Evolutionary conservation across 2,797 vertebrate species (phyloP).

Genomic region (Coendou prehensilis): DNA sequence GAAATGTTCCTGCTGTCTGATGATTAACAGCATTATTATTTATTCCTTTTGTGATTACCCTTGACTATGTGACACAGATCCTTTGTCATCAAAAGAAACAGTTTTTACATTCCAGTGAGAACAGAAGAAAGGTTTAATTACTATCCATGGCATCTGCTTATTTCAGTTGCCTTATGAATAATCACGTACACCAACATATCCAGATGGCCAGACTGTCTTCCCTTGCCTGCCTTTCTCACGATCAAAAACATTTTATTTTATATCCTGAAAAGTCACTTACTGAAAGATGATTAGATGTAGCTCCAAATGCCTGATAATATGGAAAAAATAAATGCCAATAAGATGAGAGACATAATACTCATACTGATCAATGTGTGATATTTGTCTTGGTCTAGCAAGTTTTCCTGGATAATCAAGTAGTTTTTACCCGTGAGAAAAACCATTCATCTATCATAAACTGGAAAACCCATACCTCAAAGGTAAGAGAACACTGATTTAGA

Average conservation of each 20-base stretch:
- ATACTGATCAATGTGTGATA: background rate
- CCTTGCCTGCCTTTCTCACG: conserved; percentile 40
- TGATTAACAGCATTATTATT: conserved; percentile 85
- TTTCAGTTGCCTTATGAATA: conserved; percentile 80
- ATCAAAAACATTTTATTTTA: conserved; percentile 60
- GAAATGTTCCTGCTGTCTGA: conserved; percentile 66
- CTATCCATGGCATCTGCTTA: conserved; percentile 81
- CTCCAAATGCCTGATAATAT: background rate
- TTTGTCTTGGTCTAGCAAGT: background rate
- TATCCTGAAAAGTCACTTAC: conserved; percentile 30
- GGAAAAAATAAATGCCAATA: background rate
- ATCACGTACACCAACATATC: conserved; percentile 66
- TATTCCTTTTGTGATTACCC: conserved; percentile 83
- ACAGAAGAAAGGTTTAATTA: conserved; percentile 85
- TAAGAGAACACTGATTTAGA: background rate
- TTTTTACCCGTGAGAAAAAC: background rate
- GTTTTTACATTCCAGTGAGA: conserved; percentile 85
- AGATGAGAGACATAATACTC: background rate
- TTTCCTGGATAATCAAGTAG: background rate
- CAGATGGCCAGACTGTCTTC: conserved; percentile 74
- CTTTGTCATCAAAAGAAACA: conserved; percentile 85
- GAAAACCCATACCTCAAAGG: background rate
- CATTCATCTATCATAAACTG: background rate
- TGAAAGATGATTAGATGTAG: background rate
- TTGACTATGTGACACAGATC: conserved; percentile 83